phyloP scores from a whole-genome alignment of 2,888 invertebrate genomes.

The Patella pellucida region DNA sequence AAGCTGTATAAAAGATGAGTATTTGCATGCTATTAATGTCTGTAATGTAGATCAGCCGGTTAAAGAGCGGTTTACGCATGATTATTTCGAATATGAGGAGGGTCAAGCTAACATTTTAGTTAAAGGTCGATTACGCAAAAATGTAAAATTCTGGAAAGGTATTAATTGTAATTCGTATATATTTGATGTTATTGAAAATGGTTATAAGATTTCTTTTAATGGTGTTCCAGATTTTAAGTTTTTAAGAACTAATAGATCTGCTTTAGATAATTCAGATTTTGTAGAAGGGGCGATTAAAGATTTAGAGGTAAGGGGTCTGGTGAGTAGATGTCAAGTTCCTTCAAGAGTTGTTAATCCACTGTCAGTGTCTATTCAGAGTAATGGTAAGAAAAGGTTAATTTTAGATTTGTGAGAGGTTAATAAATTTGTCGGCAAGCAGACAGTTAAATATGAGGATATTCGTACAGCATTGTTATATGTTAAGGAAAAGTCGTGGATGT shows the following conservation, averaged over 20 bases:
- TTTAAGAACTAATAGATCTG: conserved; percentile 26
- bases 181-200: conserved; percentile 28
- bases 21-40: too few species aligned
- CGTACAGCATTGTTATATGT: conserved; percentile 18
- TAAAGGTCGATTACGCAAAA: conserved; percentile 27
- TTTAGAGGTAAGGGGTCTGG: conserved; percentile 16
- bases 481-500: conserved; percentile 12
- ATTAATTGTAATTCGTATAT: conserved; percentile 23
- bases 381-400: conserved; percentile 29
- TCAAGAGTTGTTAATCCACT: conserved; percentile 30
- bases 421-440: conserved; percentile 29
- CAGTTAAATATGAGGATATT: conserved; percentile 29
- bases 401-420: conserved; percentile 35
- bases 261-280: conserved; percentile 30
- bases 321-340: conserved; percentile 15
- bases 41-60: too few species aligned
- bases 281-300: conserved; percentile 29
- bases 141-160: conserved; percentile 30
- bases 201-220: conserved; percentile 33
- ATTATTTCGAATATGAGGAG: conserved; percentile 31
- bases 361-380: conserved; percentile 26
- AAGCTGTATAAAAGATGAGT: too few species aligned
- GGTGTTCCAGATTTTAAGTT: conserved; percentile 14
- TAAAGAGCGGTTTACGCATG: neutral
- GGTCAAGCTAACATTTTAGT: conserved; percentile 26